Evolutionary conservation across 2,113 vertebrate genomes (phyloP).

Genomic region (Elachura formosa): DNA sequence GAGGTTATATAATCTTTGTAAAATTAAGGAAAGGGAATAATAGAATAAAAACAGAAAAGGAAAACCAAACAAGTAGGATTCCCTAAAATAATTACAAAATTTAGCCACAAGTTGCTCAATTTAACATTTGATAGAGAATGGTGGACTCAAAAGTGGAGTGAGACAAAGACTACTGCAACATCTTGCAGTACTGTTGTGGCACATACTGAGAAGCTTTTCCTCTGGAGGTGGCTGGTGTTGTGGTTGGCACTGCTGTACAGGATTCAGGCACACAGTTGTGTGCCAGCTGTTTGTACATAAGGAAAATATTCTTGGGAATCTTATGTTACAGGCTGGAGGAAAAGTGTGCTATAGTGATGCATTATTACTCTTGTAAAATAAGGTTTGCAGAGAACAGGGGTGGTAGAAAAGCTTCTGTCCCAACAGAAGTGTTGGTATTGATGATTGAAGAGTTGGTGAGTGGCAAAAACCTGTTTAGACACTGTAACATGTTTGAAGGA

Average conservation of each 20-base stretch:
- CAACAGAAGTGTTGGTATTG: neutral
- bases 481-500: neutral
- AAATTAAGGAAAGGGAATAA: neutral
- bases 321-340: neutral
- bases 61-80: neutral
- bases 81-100: neutral
- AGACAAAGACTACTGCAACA: neutral
- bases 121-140: neutral
- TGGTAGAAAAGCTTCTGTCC: neutral
- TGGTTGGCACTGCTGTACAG: neutral
- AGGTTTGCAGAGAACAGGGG: neutral
- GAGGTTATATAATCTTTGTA: neutral
- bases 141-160: neutral
- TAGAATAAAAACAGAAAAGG: neutral
- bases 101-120: neutral
- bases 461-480: neutral
- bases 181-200: neutral
- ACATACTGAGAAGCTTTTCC: neutral
- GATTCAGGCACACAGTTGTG: neutral
- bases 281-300: neutral
- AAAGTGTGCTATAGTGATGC: neutral
- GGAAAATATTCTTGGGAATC: neutral
- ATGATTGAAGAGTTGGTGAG: neutral
- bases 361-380: neutral
- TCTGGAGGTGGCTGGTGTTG: neutral